These are phyloP conservation scores for Drosophila emarginata DNA, from an alignment of 2,888 invertebrate genomes.

Conservation along the genomic window DNA sequence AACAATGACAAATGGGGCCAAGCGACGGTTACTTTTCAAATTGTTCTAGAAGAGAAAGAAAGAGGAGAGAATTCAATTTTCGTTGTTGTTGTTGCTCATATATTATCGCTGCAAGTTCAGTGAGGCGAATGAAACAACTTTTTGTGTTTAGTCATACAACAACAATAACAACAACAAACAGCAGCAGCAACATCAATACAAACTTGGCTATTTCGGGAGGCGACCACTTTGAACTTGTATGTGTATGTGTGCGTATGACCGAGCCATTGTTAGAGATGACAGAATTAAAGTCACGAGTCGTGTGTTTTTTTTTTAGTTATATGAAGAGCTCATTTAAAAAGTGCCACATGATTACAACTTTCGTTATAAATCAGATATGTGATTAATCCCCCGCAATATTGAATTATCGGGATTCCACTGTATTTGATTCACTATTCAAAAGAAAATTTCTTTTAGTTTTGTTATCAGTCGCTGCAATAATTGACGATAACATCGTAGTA, in stretches of 20 bases:
- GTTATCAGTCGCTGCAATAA: not conserved
- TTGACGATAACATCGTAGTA: not conserved
- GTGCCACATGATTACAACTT: too few relatives aligned
- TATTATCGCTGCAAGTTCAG: slow-evolving; percentile 37
- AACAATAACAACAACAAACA: slow-evolving; percentile 14
- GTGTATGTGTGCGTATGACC: slow-evolving; percentile 21
- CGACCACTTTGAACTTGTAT: slow-evolving; percentile 52
- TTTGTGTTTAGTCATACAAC: slow-evolving; percentile 58
- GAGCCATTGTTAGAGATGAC: slow-evolving; percentile 47
- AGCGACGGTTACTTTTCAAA: slow-evolving; percentile 54
- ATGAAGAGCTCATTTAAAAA: too few relatives aligned
- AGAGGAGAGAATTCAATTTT: slow-evolving; percentile 28
- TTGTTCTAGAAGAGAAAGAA: slow-evolving; percentile 24
- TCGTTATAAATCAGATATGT: too few relatives aligned
- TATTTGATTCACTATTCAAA: not conserved
- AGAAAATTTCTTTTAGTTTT: not conserved
- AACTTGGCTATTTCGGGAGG: slow-evolving; percentile 71
- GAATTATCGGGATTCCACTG: too few relatives aligned
- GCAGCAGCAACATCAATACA: slow-evolving; percentile 10
- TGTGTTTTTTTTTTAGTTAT: too few relatives aligned
- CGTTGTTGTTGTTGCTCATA: slow-evolving; percentile 27
- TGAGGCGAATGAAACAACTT: slow-evolving; percentile 40
- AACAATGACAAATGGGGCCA: slow-evolving; percentile 37
- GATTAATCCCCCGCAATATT: too few relatives aligned
- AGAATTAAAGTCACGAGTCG: slow-evolving; percentile 3